These are phyloP conservation scores for Caenorhabditis brenneri DNA, from an alignment of 1,140 invertebrate species.

Conservation along the genomic window DNA sequence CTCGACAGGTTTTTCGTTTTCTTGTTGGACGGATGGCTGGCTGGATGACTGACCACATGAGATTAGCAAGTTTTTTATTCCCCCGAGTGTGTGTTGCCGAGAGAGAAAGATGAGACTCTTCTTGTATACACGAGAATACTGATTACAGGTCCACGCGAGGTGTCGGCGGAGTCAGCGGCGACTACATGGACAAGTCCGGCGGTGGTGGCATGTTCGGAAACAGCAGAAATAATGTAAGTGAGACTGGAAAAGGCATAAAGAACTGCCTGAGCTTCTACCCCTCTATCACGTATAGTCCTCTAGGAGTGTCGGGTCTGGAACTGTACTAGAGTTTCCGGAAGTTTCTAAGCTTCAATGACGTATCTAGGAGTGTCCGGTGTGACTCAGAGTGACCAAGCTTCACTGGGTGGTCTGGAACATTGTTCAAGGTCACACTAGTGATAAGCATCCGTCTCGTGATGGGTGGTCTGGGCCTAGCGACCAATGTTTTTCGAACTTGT, in stretches of 20 bases:
- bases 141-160: constrained; percentile 60
- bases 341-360: too few species aligned
- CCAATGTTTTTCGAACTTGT: neutral
- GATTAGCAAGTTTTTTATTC: constrained; percentile 3
- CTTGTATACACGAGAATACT: neutral
- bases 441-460: too few species aligned
- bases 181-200: constrained; percentile 51
- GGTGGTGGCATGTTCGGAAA: constrained; percentile 48
- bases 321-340: too few species aligned
- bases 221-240: constrained; percentile 51
- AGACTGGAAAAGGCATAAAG: constrained; percentile 6
- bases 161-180: constrained; percentile 63
- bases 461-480: neutral
- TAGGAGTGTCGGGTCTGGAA: constrained; percentile 63
- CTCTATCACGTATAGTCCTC: too few species aligned
- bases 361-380: too few species aligned
- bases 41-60: too few species aligned
- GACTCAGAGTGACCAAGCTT: too few species aligned
- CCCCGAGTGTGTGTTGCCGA: neutral
- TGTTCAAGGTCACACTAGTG: too few species aligned
- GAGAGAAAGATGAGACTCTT: neutral
- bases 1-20: neutral
- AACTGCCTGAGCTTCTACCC: too few species aligned
- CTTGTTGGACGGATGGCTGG: neutral
- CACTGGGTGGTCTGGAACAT: too few species aligned